These are phyloP conservation scores for Zosterops hypoxanthus DNA, from an alignment of 2,113 vertebrate genomes.

Conservation along the genomic window DNA sequence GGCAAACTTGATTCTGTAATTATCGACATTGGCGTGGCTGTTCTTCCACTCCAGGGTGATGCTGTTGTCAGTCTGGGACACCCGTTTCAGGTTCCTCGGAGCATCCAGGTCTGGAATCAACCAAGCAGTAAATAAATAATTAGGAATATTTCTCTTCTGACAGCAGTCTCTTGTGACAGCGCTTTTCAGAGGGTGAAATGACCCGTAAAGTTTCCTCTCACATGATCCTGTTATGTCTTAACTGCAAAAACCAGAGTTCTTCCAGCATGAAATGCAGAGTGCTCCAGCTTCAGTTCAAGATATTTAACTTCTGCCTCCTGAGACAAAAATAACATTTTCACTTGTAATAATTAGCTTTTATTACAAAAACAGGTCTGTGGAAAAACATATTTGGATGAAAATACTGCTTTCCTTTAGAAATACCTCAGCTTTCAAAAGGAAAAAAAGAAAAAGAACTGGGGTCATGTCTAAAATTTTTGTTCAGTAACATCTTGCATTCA, in stretches of 20 bases:
- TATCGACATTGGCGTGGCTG: constrained; percentile 82
- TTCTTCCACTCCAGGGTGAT: constrained; percentile 95
- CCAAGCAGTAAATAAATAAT: background rate
- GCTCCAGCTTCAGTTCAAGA: background rate
- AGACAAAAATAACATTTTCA: background rate
- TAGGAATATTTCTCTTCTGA: background rate
- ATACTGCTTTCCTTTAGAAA: background rate
- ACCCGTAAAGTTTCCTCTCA: background rate
- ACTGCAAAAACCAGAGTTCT: background rate
- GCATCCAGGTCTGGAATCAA: constrained; percentile 87
- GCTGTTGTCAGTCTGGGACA: constrained; percentile 89
- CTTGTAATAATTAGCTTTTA: background rate
- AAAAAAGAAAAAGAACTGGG: background rate
- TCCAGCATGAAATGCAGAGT: background rate
- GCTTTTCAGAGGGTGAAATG: background rate
- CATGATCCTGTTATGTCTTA: background rate
- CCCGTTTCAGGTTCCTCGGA: constrained; percentile 83
- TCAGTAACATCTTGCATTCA: background rate
- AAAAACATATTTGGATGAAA: background rate
- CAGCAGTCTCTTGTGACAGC: background rate
- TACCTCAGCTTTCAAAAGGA: background rate
- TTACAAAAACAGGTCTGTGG: background rate
- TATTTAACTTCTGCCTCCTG: background rate
- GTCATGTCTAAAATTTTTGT: background rate
- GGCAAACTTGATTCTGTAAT: constrained; percentile 92